These are phyloP conservation scores for Argyrosomus japonicus DNA, from an alignment of 2,113 vertebrate genomes.

Conservation along the genomic window DNA sequence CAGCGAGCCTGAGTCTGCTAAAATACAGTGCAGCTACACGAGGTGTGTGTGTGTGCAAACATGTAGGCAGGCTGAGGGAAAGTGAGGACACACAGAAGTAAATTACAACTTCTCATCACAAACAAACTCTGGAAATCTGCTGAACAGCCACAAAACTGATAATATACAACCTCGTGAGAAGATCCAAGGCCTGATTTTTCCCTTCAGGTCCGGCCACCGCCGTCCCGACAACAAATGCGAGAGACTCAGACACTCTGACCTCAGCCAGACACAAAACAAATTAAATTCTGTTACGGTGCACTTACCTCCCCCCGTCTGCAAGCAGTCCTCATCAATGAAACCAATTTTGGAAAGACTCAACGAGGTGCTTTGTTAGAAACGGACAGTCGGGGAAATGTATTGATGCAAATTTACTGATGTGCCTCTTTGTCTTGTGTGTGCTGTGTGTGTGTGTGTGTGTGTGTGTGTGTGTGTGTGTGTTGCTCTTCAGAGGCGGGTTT, in stretches of 20 bases:
- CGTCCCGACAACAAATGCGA: background rate
- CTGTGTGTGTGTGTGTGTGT: slow-evolving; percentile 32
- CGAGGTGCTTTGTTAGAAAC: slow-evolving; percentile 49
- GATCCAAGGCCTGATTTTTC: slow-evolving; percentile 11
- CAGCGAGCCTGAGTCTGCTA: background rate
- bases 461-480: slow-evolving; percentile 36
- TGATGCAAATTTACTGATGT: slow-evolving; percentile 55
- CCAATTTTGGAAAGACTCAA: slow-evolving; percentile 24
- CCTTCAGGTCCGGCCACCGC: background rate
- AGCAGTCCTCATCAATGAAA: slow-evolving; percentile 39
- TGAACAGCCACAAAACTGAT: slow-evolving; percentile 14
- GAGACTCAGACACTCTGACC: slow-evolving; percentile 33
- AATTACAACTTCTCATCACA: slow-evolving; percentile 34
- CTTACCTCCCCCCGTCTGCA: slow-evolving; percentile 10
- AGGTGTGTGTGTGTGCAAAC: slow-evolving; percentile 10
- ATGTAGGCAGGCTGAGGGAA: background rate
- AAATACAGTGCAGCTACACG: slow-evolving; percentile 28
- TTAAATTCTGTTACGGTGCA: slow-evolving; percentile 26
- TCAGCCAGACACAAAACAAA: slow-evolving; percentile 54
- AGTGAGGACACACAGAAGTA: slow-evolving; percentile 11
- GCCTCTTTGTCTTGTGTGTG: slow-evolving; percentile 29
- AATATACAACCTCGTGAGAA: slow-evolving; percentile 4
- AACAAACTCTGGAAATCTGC: slow-evolving; percentile 32
- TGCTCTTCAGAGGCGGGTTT: slow-evolving; percentile 80
- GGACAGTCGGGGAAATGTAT: slow-evolving; percentile 30